Percentiles rank a stretch among this genome's conserved stretches.
Evolutionary conservation across 2,113 vertebrate genomes (phyloP).

Genomic region (Romanogobio albipinnatus): DNA sequence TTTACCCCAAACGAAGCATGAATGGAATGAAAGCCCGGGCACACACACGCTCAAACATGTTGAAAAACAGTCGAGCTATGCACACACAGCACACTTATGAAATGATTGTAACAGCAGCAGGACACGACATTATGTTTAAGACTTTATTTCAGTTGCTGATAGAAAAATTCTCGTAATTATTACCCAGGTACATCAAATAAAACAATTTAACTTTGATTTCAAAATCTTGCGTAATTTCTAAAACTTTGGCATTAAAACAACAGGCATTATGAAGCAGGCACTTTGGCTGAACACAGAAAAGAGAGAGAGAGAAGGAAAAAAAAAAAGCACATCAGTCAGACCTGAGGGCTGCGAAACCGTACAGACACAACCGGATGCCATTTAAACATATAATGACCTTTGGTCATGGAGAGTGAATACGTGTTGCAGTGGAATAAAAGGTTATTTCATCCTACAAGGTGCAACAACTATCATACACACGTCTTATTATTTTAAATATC

Average conservation of each 20-base stretch:
- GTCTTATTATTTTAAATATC: neutral
- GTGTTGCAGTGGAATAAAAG: neutral
- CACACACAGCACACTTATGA: neutral
- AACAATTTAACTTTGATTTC: slow-evolving; percentile 37
- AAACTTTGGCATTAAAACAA: slow-evolving; percentile 55
- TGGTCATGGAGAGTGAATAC: neutral
- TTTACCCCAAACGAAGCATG: neutral
- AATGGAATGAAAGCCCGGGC: neutral
- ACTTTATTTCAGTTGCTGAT: slow-evolving; percentile 54
- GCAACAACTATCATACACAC: neutral
- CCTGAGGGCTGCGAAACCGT: neutral
- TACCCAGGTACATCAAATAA: slow-evolving; percentile 39
- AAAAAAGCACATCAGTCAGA: slow-evolving; percentile 11
- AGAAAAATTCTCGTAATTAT: slow-evolving; percentile 51
- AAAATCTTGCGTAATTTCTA: slow-evolving; percentile 42
- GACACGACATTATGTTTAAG: neutral
- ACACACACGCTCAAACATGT: neutral
- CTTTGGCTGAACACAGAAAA: slow-evolving; percentile 21
- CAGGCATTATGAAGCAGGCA: slow-evolving; percentile 67
- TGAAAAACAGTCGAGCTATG: neutral
- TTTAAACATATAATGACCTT: neutral
- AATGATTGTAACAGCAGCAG: neutral
- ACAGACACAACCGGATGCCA: neutral
- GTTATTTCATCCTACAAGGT: neutral
- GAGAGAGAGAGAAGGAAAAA: neutral